Evolutionary conservation across 1,140 invertebrate species (phyloP).

Genomic region (Psilanteris sp.): DNA sequence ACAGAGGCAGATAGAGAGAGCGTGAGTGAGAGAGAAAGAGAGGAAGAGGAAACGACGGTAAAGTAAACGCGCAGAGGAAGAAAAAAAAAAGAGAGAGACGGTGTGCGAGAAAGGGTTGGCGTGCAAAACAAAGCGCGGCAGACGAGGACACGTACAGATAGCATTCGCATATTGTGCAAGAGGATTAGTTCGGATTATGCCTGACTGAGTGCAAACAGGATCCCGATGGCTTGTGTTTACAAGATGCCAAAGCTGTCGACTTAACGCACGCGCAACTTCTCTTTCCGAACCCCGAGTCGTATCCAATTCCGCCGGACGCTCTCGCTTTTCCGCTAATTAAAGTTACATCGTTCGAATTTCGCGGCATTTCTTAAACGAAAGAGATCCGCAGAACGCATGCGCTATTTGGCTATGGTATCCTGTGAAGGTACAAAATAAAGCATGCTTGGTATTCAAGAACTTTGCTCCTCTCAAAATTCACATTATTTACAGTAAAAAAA

Average conservation of each 20-base stretch:
- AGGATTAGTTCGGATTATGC: slow-evolving; percentile 79
- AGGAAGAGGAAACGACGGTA: too few species aligned
- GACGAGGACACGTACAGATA: slow-evolving; percentile 45
- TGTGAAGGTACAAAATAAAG: too few species aligned
- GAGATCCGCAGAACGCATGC: too few species aligned
- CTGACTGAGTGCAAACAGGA: slow-evolving; percentile 79
- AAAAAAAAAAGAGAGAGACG: not conserved
- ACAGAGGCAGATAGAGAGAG: too few species aligned
- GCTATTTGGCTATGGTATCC: too few species aligned
- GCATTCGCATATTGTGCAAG: slow-evolving; percentile 77
- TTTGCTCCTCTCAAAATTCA: too few species aligned
- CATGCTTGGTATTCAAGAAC: too few species aligned
- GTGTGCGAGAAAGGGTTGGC: slow-evolving; percentile 20
- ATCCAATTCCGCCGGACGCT: slow-evolving; percentile 59
- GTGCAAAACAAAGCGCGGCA: slow-evolving; percentile 25
- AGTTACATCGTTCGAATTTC: slow-evolving; percentile 22
- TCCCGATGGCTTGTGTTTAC: slow-evolving; percentile 77
- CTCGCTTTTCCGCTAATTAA: slow-evolving; percentile 41
- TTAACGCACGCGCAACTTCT: slow-evolving; percentile 68
- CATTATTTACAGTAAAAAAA: too few species aligned
- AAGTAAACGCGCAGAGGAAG: too few species aligned
- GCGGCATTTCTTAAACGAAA: too few species aligned
- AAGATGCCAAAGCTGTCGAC: slow-evolving; percentile 78
- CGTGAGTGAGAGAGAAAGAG: too few species aligned
- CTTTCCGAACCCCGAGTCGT: slow-evolving; percentile 51